Conservation (phyloP, 2,113 vertebrate genomes). For the Epinephelus fuscoguttatus region DNA sequence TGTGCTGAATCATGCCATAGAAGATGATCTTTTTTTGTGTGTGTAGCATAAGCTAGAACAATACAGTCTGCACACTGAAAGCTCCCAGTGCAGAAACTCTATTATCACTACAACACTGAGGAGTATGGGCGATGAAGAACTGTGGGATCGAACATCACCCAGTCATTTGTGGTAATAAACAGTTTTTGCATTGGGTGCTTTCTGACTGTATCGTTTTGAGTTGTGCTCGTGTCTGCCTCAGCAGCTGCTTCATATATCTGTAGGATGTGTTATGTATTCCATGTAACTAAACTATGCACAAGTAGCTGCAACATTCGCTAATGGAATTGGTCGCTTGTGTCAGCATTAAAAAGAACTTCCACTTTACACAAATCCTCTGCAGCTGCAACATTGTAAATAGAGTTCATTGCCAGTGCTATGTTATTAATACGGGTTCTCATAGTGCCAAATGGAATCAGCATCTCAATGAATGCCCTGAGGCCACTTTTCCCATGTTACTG, state of each 20-base stretch:
- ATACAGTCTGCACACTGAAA: not conserved
- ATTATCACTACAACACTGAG: no score
- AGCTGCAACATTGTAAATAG: conserved; percentile 14
- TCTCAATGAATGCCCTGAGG: conserved; percentile 37
- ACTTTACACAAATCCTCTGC: conserved; percentile 23
- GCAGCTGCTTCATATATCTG: not conserved
- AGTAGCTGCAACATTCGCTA: not conserved
- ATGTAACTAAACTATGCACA: not conserved
- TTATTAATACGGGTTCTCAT: conserved; percentile 51
- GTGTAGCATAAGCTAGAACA: not conserved
- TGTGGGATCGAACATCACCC: no score
- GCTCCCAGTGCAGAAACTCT: no score
- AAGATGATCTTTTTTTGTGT: not conserved
- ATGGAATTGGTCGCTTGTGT: not conserved
- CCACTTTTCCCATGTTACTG: conserved; percentile 74
- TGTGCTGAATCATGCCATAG: no score
- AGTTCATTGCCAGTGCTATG: not conserved
- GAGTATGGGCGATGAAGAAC: no score
- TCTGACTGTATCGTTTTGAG: not conserved
- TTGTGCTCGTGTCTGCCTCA: not conserved
- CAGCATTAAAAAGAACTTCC: not conserved
- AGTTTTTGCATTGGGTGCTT: not conserved
- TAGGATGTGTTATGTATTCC: not conserved
- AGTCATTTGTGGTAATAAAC: not conserved
- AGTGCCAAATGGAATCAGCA: conserved; percentile 43